Conservation (phyloP, 2,797 vertebrate genomes). For the Lepidocolaptes lacrymiger region DNA sequence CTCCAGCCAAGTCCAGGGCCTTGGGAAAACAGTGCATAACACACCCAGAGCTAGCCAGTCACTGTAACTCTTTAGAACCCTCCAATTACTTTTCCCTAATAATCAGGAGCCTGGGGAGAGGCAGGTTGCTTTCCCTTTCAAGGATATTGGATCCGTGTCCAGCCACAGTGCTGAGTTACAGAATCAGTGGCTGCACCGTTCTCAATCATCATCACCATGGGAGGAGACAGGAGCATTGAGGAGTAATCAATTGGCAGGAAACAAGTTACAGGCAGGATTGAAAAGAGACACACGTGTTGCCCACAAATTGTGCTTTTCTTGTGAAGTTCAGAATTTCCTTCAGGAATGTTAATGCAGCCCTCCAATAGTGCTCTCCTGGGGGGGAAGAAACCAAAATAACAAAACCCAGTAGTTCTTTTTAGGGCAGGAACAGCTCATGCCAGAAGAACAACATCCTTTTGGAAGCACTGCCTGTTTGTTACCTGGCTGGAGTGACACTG, state of each 20-base stretch:
- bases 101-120: conserved; percentile 57
- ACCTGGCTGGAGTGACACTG: neutral
- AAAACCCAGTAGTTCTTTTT: neutral
- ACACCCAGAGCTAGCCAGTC: neutral
- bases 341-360: neutral
- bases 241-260: neutral
- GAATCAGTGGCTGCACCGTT: conserved; percentile 29
- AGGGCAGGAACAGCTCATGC: neutral
- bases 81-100: conserved; percentile 32
- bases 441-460: neutral
- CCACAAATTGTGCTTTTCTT: neutral
- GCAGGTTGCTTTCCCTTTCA: conserved; percentile 49
- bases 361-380: neutral
- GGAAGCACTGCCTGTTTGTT: neutral
- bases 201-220: neutral
- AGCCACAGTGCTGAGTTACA: neutral
- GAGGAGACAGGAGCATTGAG: neutral
- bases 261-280: neutral
- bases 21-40: neutral
- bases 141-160: conserved; percentile 44
- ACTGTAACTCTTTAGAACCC: neutral
- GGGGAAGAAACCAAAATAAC: neutral
- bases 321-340: neutral
- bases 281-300: neutral
- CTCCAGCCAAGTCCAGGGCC: neutral